These are phyloP conservation scores for Neotragus moschatus DNA, from an alignment of 2,113 vertebrate genomes.

Conservation along the genomic window DNA sequence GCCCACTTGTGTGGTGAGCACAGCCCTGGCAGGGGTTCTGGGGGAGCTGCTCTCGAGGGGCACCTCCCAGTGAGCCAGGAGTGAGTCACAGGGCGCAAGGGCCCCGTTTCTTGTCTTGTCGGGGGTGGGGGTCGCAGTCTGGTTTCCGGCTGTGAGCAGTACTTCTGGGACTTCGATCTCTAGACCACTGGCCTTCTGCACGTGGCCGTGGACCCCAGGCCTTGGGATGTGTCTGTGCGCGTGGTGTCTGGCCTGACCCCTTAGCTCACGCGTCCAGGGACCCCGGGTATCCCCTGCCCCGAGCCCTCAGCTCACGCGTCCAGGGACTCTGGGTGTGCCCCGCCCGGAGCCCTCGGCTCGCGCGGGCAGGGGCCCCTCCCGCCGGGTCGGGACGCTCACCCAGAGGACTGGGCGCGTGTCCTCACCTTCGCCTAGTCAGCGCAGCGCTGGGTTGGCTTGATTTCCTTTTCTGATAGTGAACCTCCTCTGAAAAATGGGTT, in stretches of 20 bases:
- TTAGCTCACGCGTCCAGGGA: no score
- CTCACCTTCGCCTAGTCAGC: accelerated
- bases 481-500: not conserved
- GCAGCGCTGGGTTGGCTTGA: no score
- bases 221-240: not conserved
- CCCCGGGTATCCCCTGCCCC: no score
- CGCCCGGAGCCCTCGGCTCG: no score
- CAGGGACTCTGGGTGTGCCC: no score
- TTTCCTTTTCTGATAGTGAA: not conserved
- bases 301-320: no score
- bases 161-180: accelerated
- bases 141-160: not conserved
- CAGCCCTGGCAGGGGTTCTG: accelerated
- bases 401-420: not conserved
- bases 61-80: not conserved
- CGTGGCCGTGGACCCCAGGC: accelerated
- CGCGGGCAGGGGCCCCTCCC: no score
- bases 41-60: not conserved
- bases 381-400: not conserved
- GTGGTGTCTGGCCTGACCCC: not conserved
- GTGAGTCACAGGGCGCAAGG: accelerated
- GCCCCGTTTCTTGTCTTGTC: not conserved
- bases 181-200: not conserved
- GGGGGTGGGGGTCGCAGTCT: not conserved
- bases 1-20: not conserved